Base-by-base conservation (phyloP, 2,113 vertebrate genomes). In the Hirundichthys speculiger region DNA sequence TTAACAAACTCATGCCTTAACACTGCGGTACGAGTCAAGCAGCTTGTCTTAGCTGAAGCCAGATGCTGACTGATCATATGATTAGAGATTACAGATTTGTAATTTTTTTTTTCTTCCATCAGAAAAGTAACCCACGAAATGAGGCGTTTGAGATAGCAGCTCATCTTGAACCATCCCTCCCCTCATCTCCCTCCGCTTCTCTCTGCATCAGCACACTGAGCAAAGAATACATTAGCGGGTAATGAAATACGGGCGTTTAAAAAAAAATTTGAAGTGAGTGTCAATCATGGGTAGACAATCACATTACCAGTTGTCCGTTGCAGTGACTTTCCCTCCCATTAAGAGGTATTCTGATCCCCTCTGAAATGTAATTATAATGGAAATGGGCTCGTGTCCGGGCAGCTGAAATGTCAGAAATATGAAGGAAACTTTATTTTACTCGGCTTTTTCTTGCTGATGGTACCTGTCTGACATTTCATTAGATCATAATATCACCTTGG, bases 211-310 rank as follows among this genome's bases (percentile, higher is more conserved):
- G 71, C 75, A 57, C 75, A 47, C 60, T 22, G 56, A 69, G 64
- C 43, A 56, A 73, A 79, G 71, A 79, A 84, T 60, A 56, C 73
- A 79, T 86, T 80, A 85, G 65, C 7, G 27, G 22, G 25, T 79
- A 83, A 86, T 86, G 74, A 75, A 85, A 84, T 78, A 64, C 75
- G 55, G 69, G 51, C 77, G 40, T 86, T 84, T 85, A 79, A 80
- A 77, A 82, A 80, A 56, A 73, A 82, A 82, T 81, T 64, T 84
- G 63, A 82, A 75, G 52, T 65, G 66, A 77, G 66, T 77, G 74
- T 82, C 85, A 81, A 78, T 84, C 79, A 79, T 73, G 77, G 69
- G 63, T 46, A 74, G 73, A 72, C 34, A 53, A 82, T 81, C 78
- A 77, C 84, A 80, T 84, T 81, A 80, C 85, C 56, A 69, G 30